Evolutionary conservation across 2,888 invertebrate genomes (phyloP), one percentile per base, ranked within the genome.

Genomic region (Calliscelio sp.): DNA sequence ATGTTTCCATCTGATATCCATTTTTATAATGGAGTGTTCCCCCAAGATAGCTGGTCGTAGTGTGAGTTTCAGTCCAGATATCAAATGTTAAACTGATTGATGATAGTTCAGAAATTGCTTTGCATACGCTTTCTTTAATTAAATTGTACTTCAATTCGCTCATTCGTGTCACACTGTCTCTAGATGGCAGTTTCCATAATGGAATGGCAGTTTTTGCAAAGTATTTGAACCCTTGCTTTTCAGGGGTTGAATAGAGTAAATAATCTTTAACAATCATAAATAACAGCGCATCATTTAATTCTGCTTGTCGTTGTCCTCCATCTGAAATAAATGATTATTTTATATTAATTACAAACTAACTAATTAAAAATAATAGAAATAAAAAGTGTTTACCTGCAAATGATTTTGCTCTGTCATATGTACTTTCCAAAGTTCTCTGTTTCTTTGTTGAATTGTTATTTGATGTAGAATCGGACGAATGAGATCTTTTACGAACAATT

Each of bases 261-360:
- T 68, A 28, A 25, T 78, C 78, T 38, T 59, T 70, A 24, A n/a
- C n/a, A 2, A 78, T 49, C 78, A 78, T 78, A 35, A 28, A 78
- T n/a, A 68, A 18, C 2, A 78, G n/a, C 1, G 59, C 78, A 68
- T 78, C 68, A 32, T 78, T 68, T 24, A 68, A 49, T 16, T n/a
- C 68, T 20, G 49, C n/a, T n/a, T 57, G 18, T n/a, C 78, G 78
- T 0, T 11, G 7, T 46, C 77, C 77, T 57, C 77, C 77, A 22
- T 66, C 77, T 77, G 22, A 57, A 71, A 68, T 22, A 53, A n/a
- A 61, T 57, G 6, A 49, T 18, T 57, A 65, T 65, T 24, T 41
- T 22, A 44, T 49, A 49, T 49, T 49, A 14, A 49, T 49, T 49
- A 28, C 28, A 28, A 8, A 28, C 28, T 8, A 49, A 20, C 20